These are phyloP conservation scores for Meles meles DNA, from an alignment of 2,113 vertebrate species.

Conservation along the genomic window DNA sequence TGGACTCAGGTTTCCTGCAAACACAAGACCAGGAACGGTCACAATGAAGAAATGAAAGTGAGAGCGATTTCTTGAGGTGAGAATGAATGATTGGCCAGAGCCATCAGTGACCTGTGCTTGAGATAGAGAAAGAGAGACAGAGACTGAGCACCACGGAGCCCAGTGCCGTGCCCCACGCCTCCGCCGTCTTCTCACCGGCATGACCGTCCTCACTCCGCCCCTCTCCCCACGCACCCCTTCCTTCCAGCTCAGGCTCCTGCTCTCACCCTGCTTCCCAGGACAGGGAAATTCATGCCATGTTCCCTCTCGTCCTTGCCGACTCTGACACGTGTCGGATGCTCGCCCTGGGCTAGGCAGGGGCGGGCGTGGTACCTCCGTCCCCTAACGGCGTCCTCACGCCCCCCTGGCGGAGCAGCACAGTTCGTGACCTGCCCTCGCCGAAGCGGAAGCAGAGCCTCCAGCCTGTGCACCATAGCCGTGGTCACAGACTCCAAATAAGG, in stretches of 20 bases:
- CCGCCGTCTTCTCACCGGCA: background rate
- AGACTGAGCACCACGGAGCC: too few relatives aligned
- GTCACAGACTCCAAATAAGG: too few relatives aligned
- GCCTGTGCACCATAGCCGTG: rapidly evolving
- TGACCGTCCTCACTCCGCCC: rapidly evolving
- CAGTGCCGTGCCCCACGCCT: rapidly evolving
- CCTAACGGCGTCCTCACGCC: rapidly evolving
- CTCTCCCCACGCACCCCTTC: background rate
- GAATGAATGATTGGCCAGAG: background rate
- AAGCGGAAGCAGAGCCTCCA: background rate
- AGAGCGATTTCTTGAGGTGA: background rate
- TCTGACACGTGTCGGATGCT: rapidly evolving
- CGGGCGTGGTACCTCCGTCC: rapidly evolving
- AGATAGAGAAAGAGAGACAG: background rate
- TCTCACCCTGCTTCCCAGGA: background rate
- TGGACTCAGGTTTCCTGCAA: background rate
- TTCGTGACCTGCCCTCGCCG: rapidly evolving
- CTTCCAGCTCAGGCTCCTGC: background rate
- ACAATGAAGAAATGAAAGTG: background rate
- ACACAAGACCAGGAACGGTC: background rate
- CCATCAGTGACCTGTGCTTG: background rate
- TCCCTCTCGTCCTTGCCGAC: too few relatives aligned
- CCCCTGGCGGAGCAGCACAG: background rate
- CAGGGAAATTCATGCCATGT: background rate
- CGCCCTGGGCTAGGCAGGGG: background rate